Evolutionary conservation across 2,113 vertebrate species (phyloP).

Genomic region (Oryzias javanicus): DNA sequence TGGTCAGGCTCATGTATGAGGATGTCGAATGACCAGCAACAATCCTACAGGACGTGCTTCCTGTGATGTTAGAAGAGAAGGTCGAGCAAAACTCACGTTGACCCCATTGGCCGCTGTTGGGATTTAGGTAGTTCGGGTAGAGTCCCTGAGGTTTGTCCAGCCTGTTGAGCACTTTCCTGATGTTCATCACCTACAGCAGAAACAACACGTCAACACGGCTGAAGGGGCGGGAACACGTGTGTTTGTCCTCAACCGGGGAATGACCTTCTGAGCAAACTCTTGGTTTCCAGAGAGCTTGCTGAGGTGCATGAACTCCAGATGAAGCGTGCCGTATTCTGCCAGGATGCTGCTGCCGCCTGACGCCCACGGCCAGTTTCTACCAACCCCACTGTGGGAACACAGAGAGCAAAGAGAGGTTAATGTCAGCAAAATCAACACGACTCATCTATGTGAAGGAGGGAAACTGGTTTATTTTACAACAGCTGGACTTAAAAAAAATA

Average conservation of each 20-base stretch:
- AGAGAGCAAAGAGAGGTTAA: constrained; percentile 3
- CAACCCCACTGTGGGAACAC: constrained; percentile 81
- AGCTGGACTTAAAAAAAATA: too few relatives aligned
- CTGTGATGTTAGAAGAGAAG: neutral
- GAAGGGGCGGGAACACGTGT: neutral
- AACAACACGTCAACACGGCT: neutral
- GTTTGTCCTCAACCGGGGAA: neutral
- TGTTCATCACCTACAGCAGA: constrained; percentile 88
- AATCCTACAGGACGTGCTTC: too few relatives aligned
- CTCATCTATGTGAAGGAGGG: neutral
- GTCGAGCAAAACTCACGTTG: constrained; percentile 86
- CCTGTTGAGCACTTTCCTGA: constrained; percentile 89
- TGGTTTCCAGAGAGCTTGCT: constrained; percentile 91
- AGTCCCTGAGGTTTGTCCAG: constrained; percentile 96
- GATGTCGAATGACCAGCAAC: neutral
- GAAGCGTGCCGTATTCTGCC: constrained; percentile 96
- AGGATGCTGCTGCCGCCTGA: constrained; percentile 98
- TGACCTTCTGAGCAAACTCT: constrained; percentile 94
- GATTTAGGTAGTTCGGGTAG: constrained; percentile 98
- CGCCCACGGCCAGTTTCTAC: constrained; percentile 98
- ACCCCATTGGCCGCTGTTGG: constrained; percentile 98
- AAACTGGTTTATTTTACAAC: too few relatives aligned
- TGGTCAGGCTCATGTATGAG: neutral
- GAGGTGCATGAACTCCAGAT: constrained; percentile 95
- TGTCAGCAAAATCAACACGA: neutral